Base-by-base conservation (phyloP, 2,797 vertebrate genomes). In the Galaxias olidus region DNA sequence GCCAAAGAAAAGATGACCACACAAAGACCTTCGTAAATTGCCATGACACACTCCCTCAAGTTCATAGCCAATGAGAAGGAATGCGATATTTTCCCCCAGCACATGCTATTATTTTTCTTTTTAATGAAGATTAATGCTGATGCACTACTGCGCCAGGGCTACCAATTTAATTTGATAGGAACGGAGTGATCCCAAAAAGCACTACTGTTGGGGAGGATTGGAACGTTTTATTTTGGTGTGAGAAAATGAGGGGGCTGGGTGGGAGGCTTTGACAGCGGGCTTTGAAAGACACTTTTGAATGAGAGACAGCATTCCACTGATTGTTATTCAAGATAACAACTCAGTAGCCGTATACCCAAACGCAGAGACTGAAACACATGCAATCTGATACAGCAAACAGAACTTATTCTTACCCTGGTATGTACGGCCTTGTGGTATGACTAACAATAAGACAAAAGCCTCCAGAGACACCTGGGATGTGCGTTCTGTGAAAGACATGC, bases 211-310 rank as follows among this genome's bases (percentile, higher is more conserved):
- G 74, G 47, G 67, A 78, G 69, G 66, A 75, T 66, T 62, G 61
- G 64, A 54, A 57, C 53, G 68, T 78, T 84, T 66, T 73, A 80
- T 87, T 59, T 85, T 76, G 82, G 59, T 81, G 83, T 90, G 88
- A 90, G 88, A 89, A 89, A 87, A 83, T 54, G 72, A 78, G 79
- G 78, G 83, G 83, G 84, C 79, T 74, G 77, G 73, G 62, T 56
- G 30, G 11, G 59, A 59, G 72, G 49, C 43, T 20, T 30, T 65
- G 80, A 83, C 67, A 61, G 79, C 63, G 67, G 72, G 75, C 84
- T 86, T 66, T 87, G 75, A 88, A 84, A 89, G 85, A 81, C 84
- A 80, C 75, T 79, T 80, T 75, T 89, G 83, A 88, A 89, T 86
- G 86, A 83, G 41, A 65, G 84, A 86, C 82, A 71, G 82, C 86